Percentiles rank a stretch among this genome's conserved stretches.
Conservation (phyloP, 2,888 invertebrate genomes). For the Pristionchus fissidentatus region DNA sequence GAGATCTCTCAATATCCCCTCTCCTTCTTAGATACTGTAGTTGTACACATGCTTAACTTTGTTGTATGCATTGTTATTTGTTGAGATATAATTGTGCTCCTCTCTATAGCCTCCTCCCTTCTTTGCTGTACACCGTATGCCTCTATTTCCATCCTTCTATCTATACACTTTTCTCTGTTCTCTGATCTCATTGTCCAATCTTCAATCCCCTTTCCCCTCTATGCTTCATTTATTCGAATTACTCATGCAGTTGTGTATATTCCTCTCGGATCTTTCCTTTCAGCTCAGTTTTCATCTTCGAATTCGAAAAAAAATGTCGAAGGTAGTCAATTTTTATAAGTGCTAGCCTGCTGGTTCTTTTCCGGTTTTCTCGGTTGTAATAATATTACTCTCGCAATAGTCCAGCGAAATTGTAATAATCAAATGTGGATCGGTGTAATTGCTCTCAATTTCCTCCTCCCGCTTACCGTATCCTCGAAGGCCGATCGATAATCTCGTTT, state of each 20-base stretch:
- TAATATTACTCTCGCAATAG: no score
- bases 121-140: not conserved
- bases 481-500: slow-evolving; percentile 26
- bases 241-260: not conserved
- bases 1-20: no score
- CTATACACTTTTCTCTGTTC: not conserved
- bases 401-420: no score
- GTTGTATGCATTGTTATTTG: not conserved
- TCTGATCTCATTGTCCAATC: slow-evolving; percentile 38
- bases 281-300: no score
- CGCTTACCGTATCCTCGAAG: slow-evolving; percentile 14
- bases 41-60: no score
- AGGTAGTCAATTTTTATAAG: no score
- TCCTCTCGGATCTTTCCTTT: not conserved
- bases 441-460: not conserved
- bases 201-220: no score
- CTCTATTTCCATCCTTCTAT: not conserved
- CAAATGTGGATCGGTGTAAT: no score
- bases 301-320: no score
- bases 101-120: not conserved
- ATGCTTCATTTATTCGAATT: not conserved
- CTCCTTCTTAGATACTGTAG: no score
- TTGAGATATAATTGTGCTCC: not conserved
- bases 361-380: no score
- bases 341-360: no score